These are phyloP conservation scores for Crossaster papposus DNA, from an alignment of 53 echinoderm and acorn worm species.

Conservation along the genomic window DNA sequence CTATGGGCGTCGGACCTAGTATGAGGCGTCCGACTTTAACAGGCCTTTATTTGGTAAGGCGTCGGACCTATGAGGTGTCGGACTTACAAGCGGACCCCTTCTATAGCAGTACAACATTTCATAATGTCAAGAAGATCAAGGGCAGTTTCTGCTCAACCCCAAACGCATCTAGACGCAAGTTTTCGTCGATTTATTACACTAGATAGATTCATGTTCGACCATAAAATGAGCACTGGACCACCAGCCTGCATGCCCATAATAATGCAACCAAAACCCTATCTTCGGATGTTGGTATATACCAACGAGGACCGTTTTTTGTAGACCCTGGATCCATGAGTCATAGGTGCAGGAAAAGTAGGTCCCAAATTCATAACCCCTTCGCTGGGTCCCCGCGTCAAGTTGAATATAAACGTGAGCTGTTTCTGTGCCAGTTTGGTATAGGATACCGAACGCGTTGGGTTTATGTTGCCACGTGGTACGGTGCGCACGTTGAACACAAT, in stretches of 20 bases:
- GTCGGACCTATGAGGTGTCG: too few relatives aligned
- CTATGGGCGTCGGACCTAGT: too few relatives aligned
- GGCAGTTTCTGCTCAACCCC: too few relatives aligned
- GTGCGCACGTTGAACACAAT: constrained; percentile 9
- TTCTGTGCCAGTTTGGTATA: not conserved
- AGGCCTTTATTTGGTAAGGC: too few relatives aligned
- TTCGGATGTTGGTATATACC: not conserved
- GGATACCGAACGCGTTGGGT: constrained; percentile 9
- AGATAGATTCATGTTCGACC: not conserved
- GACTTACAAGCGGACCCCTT: too few relatives aligned
- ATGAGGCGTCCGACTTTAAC: too few relatives aligned
- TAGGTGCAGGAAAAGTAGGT: constrained; percentile 6
- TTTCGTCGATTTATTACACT: too few relatives aligned
- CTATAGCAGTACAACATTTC: too few relatives aligned
- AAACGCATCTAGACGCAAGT: too few relatives aligned
- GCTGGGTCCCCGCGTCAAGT: constrained; percentile 15
- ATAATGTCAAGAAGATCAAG: too few relatives aligned
- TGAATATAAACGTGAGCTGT: not conserved
- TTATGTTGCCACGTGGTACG: constrained; percentile 34
- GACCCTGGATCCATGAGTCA: constrained; percentile 58
- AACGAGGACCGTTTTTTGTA: not conserved
- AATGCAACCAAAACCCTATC: not conserved
- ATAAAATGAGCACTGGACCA: too few relatives aligned
- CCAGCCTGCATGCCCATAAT: not conserved
- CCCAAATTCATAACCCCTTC: constrained; percentile 55